These are phyloP conservation scores for Maconellicoccus hirsutus DNA, from an alignment of 1,140 invertebrate genomes.

Conservation along the genomic window DNA sequence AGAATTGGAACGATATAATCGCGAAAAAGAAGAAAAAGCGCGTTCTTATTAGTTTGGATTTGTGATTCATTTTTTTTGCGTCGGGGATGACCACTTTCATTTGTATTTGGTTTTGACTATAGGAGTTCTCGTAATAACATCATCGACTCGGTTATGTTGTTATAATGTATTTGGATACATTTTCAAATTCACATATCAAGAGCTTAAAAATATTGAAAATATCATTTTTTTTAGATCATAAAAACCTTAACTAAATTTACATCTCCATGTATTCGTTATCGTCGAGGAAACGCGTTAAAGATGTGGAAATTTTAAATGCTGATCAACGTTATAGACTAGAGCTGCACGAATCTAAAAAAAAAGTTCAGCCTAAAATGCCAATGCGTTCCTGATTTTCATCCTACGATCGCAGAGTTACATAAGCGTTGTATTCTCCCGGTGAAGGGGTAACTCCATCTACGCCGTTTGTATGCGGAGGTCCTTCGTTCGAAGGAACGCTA, in stretches of 20 bases:
- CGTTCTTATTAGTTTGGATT: not conserved
- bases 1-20: conserved; percentile 79
- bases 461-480: conserved; percentile 48
- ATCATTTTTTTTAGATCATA: not conserved
- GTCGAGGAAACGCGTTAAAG: too few species aligned
- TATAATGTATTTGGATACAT: not conserved
- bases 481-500: conserved; percentile 44
- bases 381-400: not conserved
- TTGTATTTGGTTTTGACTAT: too few species aligned
- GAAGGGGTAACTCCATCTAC: conserved; percentile 61
- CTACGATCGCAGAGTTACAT: conserved; percentile 41
- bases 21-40: conserved; percentile 76
- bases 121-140: too few species aligned
- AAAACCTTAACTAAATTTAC: not conserved
- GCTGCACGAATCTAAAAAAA: not conserved
- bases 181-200: not conserved
- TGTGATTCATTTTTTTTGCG: not conserved
- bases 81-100: not conserved
- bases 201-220: not conserved
- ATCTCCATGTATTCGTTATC: too few species aligned
- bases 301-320: too few species aligned
- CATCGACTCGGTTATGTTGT: not conserved
- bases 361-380: too few species aligned
- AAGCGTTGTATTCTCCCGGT: conserved; percentile 53
- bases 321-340: not conserved